phyloP scores from a whole-genome alignment of 2,888 invertebrate species.

The Sminthurinus aureus region DNA sequence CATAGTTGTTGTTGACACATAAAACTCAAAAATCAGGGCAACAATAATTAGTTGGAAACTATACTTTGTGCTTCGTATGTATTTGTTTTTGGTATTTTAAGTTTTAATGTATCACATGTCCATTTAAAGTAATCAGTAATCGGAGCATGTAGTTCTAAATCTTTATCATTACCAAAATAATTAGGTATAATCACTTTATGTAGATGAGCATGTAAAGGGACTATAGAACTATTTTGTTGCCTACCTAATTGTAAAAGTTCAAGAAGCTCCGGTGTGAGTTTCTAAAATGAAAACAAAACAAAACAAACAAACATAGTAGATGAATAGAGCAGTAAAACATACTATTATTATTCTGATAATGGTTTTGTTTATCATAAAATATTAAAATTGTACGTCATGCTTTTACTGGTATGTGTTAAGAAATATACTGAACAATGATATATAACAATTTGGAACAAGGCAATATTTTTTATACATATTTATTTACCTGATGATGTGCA shows the following conservation, averaged over 20 bases:
- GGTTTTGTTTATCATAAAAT: background rate
- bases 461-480: too few species aligned
- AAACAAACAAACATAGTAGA: background rate
- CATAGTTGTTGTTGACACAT: too few species aligned
- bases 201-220: constrained; percentile 63
- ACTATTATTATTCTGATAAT: background rate
- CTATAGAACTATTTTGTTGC: constrained; percentile 54
- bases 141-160: constrained; percentile 62
- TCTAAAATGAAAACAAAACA: constrained; percentile 24
- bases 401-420: too few species aligned
- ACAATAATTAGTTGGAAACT: too few species aligned
- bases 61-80: too few species aligned
- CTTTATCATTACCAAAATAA: constrained; percentile 50
- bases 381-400: background rate
- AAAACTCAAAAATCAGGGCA: too few species aligned
- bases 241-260: constrained; percentile 55
- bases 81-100: constrained; percentile 51
- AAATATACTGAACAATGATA: too few species aligned
- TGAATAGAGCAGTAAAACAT: too few species aligned
- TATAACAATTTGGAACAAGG: too few species aligned
- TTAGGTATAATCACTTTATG: constrained; percentile 60
- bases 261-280: constrained; percentile 54
- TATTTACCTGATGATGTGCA: constrained; percentile 53
- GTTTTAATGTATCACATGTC: constrained; percentile 62
- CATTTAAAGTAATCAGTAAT: constrained; percentile 61